A percentile compares a stretch with the other conserved stretches of the same genome.
These are phyloP conservation scores for Nasonia longicornis DNA, from an alignment of 1,140 invertebrate genomes.

Conservation along the genomic window DNA sequence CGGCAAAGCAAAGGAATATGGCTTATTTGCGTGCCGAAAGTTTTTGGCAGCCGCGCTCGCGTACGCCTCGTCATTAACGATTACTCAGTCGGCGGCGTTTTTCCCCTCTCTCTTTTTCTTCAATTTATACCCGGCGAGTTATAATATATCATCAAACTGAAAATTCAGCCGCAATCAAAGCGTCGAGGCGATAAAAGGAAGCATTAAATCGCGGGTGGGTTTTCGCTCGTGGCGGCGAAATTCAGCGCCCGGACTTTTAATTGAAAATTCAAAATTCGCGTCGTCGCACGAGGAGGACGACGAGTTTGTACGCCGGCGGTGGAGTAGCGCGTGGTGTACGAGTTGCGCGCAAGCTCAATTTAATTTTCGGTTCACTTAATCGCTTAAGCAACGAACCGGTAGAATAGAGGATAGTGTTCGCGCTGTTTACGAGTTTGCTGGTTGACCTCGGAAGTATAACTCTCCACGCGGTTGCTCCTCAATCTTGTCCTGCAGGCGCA, in stretches of 20 bases:
- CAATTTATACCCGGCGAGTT: neutral
- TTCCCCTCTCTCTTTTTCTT: slow-evolving; percentile 53
- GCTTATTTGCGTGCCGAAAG: slow-evolving; percentile 69
- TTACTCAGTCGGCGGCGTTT: slow-evolving; percentile 67
- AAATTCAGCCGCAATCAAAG: slow-evolving; percentile 17
- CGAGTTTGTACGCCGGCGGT: neutral
- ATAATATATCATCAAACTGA: slow-evolving; percentile 3
- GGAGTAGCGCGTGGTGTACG: neutral
- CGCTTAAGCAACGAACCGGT: slow-evolving; percentile 30
- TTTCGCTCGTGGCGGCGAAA: neutral
- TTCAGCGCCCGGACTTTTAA: neutral
- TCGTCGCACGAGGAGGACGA: neutral
- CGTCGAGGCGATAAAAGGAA: slow-evolving; percentile 12
- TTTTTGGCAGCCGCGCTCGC: slow-evolving; percentile 60
- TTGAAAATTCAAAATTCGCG: slow-evolving; percentile 1
- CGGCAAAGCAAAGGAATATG: slow-evolving; percentile 63
- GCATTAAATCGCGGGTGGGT: neutral
- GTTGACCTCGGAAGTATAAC: slow-evolving; percentile 65
- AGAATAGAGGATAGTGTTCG: slow-evolving; percentile 18
- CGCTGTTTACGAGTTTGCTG: slow-evolving; percentile 57
- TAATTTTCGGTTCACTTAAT: slow-evolving; percentile 37
- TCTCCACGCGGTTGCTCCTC: slow-evolving; percentile 62
- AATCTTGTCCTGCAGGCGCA: slow-evolving; percentile 63
- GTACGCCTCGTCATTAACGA: slow-evolving; percentile 67
- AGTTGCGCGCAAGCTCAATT: slow-evolving; percentile 21